Evolutionary conservation across 1,140 invertebrate species (phyloP).

Genomic region (Dendroctonus valens): DNA sequence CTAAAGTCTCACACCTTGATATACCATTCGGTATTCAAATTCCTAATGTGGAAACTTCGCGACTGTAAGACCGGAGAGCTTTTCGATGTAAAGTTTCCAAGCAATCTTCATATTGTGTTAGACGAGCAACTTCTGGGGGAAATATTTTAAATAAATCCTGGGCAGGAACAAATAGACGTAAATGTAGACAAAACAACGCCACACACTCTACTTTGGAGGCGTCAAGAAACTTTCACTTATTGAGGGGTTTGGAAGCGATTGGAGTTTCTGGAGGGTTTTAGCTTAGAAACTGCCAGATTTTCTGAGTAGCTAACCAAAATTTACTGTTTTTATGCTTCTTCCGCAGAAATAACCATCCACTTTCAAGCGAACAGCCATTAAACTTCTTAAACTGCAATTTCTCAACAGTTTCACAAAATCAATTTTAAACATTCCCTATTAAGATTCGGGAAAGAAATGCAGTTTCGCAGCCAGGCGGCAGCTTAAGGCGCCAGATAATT

Average conservation of each 20-base stretch:
- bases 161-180: slow-evolving; percentile 1
- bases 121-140: not conserved
- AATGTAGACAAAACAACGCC: not conserved
- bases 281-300: not conserved
- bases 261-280: not conserved
- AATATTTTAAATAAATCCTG: slow-evolving; percentile 7
- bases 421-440: slow-evolving; percentile 1
- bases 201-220: not conserved
- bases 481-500: slow-evolving; percentile 6
- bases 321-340: too few relatives aligned
- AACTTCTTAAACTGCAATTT: too few relatives aligned
- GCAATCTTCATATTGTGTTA: slow-evolving; percentile 6
- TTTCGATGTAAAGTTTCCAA: slow-evolving; percentile 13
- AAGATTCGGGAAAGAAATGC: slow-evolving; percentile 3
- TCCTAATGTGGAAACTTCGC: not conserved
- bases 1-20: too few relatives aligned
- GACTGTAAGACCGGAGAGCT: not conserved
- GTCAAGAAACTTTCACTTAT: not conserved
- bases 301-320: too few relatives aligned
- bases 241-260: not conserved
- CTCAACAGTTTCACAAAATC: too few relatives aligned
- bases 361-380: too few relatives aligned
- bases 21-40: too few relatives aligned
- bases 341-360: too few relatives aligned
- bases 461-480: not conserved